Evolutionary conservation across 2,797 vertebrate genomes (phyloP).

Genomic region (Oryzias sinensis): DNA sequence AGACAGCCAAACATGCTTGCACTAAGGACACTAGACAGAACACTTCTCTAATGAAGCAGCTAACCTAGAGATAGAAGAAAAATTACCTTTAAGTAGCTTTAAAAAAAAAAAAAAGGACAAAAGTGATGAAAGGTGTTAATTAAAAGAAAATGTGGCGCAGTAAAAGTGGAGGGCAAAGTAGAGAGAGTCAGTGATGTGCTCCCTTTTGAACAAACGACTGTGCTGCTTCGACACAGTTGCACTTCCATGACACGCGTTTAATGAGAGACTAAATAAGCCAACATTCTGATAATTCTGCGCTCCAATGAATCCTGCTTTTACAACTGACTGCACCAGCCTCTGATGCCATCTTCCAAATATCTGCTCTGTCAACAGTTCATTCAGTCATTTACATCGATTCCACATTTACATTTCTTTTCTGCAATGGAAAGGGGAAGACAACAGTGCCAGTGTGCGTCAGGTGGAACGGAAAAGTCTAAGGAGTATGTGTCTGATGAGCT

Average conservation of each 20-base stretch:
- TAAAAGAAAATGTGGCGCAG: not conserved
- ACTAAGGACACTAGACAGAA: slow-evolving; percentile 6
- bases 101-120: not conserved
- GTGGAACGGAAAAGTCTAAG: slow-evolving; percentile 29
- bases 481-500: slow-evolving; percentile 23
- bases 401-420: slow-evolving; percentile 12
- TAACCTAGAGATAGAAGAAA: slow-evolving; percentile 2
- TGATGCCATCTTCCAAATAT: slow-evolving; percentile 7
- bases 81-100: not conserved
- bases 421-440: slow-evolving; percentile 23
- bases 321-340: slow-evolving; percentile 10
- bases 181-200: slow-evolving; percentile 11
- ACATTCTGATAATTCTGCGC: slow-evolving; percentile 31
- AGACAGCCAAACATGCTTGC: slow-evolving; percentile 18
- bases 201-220: slow-evolving; percentile 36
- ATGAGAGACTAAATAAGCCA: slow-evolving; percentile 38
- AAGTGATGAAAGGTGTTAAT: not conserved
- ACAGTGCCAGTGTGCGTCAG: slow-evolving; percentile 45
- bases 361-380: slow-evolving; percentile 1
- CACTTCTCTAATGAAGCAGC: slow-evolving; percentile 6
- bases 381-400: slow-evolving; percentile 1
- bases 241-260: slow-evolving; percentile 16
- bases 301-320: slow-evolving; percentile 20
- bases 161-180: slow-evolving; percentile 9
- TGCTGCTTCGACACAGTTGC: slow-evolving; percentile 36